Conservation (phyloP, 1,140 invertebrate genomes). For the Ostrea edulis region DNA sequence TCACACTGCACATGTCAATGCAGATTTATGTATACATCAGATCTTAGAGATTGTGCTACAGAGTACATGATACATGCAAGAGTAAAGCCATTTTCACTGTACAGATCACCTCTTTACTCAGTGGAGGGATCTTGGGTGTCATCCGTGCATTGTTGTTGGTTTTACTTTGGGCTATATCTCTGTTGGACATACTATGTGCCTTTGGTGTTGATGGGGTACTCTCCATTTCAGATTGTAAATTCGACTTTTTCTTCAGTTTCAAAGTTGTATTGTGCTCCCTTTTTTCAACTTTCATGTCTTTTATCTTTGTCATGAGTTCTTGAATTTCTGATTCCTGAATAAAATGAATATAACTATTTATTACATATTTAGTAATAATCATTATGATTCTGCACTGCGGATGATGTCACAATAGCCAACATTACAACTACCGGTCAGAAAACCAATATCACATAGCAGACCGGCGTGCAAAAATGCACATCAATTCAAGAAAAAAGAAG, state of each 20-base stretch:
- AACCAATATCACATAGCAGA: not conserved
- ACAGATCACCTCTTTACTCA: not conserved
- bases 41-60: too few relatives aligned
- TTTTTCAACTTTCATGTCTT: constrained; percentile 17
- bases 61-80: too few relatives aligned
- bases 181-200: not conserved
- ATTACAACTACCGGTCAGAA: too few relatives aligned
- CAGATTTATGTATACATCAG: too few relatives aligned
- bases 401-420: not conserved
- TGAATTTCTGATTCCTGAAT: constrained; percentile 18
- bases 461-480: not conserved
- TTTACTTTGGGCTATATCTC: not conserved
- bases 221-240: not conserved
- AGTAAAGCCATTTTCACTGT: too few relatives aligned
- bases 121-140: constrained; percentile 39
- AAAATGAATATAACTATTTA: not conserved
- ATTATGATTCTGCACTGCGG: too few relatives aligned
- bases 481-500: too few relatives aligned
- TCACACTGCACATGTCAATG: too few relatives aligned
- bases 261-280: not conserved
- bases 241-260: constrained; percentile 13
- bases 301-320: constrained; percentile 19
- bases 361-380: not conserved
- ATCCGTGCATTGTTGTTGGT: constrained; percentile 35
- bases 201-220: not conserved